A percentile compares a stretch with the other conserved stretches of the same genome.
Evolutionary conservation across 2,797 vertebrate species (phyloP).

Genomic region (Sternotherus odoratus): DNA sequence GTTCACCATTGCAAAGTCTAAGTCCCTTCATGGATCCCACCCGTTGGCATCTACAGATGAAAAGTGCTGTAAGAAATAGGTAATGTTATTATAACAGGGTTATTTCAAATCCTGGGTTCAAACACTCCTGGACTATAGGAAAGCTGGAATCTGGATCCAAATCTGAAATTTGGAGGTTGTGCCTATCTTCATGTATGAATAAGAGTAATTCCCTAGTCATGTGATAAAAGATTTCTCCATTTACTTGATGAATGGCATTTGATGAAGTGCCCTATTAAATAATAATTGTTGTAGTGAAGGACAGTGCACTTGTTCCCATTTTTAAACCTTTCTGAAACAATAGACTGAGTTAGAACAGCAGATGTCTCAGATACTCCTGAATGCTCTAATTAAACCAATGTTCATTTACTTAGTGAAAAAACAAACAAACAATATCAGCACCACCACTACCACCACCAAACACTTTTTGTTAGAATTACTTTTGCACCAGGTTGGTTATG

Average conservation of each 20-base stretch:
- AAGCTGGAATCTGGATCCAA: not conserved
- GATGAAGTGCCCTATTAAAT: constrained; percentile 56
- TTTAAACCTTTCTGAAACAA: constrained; percentile 57
- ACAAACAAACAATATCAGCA: not conserved
- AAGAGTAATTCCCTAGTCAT: constrained; percentile 35
- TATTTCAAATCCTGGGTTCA: constrained; percentile 19
- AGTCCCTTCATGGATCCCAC: too few relatives aligned
- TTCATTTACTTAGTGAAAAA: constrained; percentile 32
- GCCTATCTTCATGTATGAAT: constrained; percentile 19
- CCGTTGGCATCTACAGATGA: not conserved
- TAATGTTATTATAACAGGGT: not conserved
- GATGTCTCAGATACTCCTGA: constrained; percentile 11
- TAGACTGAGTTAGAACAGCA: constrained; percentile 11
- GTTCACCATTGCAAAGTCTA: not conserved
- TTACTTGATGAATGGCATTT: constrained; percentile 31
- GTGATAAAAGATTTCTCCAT: constrained; percentile 36
- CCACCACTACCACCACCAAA: not conserved
- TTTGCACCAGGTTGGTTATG: constrained; percentile 38
- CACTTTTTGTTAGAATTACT: constrained; percentile 17
- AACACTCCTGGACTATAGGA: not conserved
- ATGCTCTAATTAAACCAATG: constrained; percentile 61
- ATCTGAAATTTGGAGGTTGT: constrained; percentile 14
- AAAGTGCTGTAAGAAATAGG: not conserved
- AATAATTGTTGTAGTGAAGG: constrained; percentile 55
- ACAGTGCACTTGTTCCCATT: constrained; percentile 35